Conservation (phyloP, 2,113 vertebrate genomes). For the Lepus americanus region DNA sequence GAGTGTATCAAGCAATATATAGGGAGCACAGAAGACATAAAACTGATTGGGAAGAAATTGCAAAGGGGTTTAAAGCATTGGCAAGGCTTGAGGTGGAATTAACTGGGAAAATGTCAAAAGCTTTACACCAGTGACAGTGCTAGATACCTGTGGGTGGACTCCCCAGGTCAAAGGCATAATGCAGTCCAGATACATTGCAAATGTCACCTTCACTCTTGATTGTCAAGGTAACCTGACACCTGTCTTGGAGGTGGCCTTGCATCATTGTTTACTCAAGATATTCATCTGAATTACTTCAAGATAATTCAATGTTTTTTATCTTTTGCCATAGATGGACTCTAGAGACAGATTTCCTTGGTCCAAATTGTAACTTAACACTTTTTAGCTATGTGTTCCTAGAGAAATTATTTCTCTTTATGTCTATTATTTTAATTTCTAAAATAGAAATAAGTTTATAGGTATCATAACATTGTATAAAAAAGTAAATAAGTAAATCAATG, state of each 20-base stretch:
- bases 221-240: not conserved
- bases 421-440: not conserved
- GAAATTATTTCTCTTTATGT: not conserved
- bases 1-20: not conserved
- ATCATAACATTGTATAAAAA: not conserved
- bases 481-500: not conserved
- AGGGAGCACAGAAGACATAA: not conserved
- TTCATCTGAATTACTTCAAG: not conserved
- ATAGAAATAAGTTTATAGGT: not conserved
- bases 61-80: not conserved
- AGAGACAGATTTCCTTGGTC: not conserved
- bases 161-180: not conserved
- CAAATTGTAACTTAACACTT: not conserved
- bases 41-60: not conserved
- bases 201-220: not conserved
- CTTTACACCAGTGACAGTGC: not conserved
- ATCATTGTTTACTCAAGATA: too few relatives aligned
- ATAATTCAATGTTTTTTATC: not conserved
- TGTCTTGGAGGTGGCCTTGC: too few relatives aligned
- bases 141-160: not conserved
- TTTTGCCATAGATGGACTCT: not conserved
- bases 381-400: not conserved
- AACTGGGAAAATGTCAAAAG: not conserved
- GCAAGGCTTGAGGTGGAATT: not conserved
- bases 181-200: not conserved